Evolutionary conservation across 2,888 invertebrate genomes (phyloP).

Genomic region (Cloeon dipterum): DNA sequence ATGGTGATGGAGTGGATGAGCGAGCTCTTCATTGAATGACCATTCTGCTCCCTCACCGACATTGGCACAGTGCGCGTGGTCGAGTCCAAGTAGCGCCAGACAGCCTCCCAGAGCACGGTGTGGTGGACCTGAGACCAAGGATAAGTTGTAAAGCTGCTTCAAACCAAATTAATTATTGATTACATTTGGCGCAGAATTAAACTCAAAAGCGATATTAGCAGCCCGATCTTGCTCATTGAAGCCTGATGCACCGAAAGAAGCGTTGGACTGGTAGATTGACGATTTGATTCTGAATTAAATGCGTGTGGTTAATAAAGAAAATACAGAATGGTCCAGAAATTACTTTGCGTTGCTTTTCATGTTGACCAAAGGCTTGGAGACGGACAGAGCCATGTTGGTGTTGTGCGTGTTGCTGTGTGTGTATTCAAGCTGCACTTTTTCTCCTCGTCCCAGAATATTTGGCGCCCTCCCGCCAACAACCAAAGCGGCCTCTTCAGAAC

Average conservation of each 20-base stretch:
- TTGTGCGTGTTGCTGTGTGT: conserved; percentile 64
- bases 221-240: conserved; percentile 63
- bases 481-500: conserved; percentile 77
- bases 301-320: no score
- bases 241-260: conserved; percentile 38
- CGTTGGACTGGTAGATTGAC: conserved; percentile 50
- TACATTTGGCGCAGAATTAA: conserved; percentile 35
- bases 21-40: conserved; percentile 75
- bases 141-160: conserved; percentile 1
- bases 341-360: conserved; percentile 42
- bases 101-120: conserved; percentile 69
- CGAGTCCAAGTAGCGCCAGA: conserved; percentile 54
- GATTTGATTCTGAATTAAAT: conserved; percentile 33
- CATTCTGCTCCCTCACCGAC: conserved; percentile 67
- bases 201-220: conserved; percentile 48
- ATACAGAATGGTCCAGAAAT: conserved; percentile 11
- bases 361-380: conserved; percentile 68
- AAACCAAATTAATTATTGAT: conserved; percentile 9
- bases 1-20: conserved; percentile 54
- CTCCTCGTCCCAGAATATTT: conserved; percentile 73
- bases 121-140: conserved; percentile 38
- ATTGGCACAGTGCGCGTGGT: conserved; percentile 55
- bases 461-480: conserved; percentile 51
- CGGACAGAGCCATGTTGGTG: conserved; percentile 54
- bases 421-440: conserved; percentile 58